A percentile compares a stretch with the other conserved stretches of the same genome.
These are phyloP conservation scores for Leptothorax acervorum DNA, from an alignment of 2,888 invertebrate species.

Conservation along the genomic window DNA sequence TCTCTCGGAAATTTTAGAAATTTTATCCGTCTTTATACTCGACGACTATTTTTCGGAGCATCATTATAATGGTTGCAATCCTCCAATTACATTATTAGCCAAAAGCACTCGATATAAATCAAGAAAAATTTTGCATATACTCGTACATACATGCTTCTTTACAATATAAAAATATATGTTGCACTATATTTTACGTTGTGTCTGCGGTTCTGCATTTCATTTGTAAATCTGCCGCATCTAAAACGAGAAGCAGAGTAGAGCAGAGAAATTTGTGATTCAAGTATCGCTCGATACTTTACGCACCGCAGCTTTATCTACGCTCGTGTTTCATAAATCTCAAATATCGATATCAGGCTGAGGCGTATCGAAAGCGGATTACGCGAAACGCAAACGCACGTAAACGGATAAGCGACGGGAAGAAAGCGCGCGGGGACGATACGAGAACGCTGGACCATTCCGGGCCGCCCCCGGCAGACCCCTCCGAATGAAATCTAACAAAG, in stretches of 20 bases:
- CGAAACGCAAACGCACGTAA: constrained; percentile 39
- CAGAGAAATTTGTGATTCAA: not conserved
- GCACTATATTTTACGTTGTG: not conserved
- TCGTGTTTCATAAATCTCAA: constrained; percentile 12
- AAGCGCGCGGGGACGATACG: constrained; percentile 14
- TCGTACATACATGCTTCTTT: not conserved
- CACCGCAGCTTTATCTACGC: constrained; percentile 2
- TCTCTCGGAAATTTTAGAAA: not conserved
- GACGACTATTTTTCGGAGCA: not conserved
- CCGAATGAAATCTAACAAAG: constrained; percentile 48
- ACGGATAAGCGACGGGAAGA: constrained; percentile 28
- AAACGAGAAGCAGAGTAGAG: not conserved
- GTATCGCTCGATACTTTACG: not conserved
- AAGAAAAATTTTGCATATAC: not conserved
- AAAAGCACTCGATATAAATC: not conserved
- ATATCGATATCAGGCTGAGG: constrained; percentile 28
- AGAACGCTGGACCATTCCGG: constrained; percentile 32
- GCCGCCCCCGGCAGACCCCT: not conserved
- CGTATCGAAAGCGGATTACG: constrained; percentile 40
- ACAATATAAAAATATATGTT: not conserved
- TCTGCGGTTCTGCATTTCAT: not conserved
- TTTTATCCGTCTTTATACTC: not conserved
- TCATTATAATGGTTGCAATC: not conserved
- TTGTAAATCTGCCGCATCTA: not conserved
- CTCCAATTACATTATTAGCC: not conserved